These are phyloP conservation scores for Strix occidentalis DNA, from an alignment of 2,797 vertebrate genomes.

Conservation along the genomic window DNA sequence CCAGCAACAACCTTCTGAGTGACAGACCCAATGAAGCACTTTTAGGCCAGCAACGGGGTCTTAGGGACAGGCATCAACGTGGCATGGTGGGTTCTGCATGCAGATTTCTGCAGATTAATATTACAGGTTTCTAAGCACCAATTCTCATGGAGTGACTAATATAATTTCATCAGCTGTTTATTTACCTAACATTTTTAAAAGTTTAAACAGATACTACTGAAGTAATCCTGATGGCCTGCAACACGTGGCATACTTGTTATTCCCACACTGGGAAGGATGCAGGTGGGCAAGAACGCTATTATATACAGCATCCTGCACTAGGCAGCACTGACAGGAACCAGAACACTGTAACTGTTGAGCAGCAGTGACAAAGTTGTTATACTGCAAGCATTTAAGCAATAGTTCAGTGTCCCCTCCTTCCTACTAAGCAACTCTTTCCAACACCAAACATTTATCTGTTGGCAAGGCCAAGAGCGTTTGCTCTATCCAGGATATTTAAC, in stretches of 20 bases:
- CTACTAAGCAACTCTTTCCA: background rate
- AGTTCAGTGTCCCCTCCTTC: background rate
- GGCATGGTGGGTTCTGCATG: background rate
- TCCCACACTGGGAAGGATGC: background rate
- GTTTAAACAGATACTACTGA: background rate
- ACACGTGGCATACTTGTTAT: accelerated
- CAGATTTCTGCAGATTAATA: background rate
- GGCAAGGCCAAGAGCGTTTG: background rate
- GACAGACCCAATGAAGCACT: background rate
- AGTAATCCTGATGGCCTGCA: background rate
- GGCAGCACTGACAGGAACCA: background rate
- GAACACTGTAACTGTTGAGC: background rate
- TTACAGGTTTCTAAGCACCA: background rate
- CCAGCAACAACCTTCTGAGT: background rate
- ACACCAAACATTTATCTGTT: background rate
- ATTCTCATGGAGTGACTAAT: background rate
- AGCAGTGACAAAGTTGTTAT: background rate
- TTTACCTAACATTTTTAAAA: background rate
- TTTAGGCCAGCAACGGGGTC: background rate
- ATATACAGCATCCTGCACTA: background rate
- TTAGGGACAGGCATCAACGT: background rate
- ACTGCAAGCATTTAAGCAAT: background rate
- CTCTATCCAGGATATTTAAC: background rate
- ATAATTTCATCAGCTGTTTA: background rate
- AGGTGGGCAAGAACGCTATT: background rate